Percentiles rank a stretch among this genome's conserved stretches.
phyloP scores from a whole-genome alignment of 2,113 vertebrate species.

The Spermophilus dauricus region DNA sequence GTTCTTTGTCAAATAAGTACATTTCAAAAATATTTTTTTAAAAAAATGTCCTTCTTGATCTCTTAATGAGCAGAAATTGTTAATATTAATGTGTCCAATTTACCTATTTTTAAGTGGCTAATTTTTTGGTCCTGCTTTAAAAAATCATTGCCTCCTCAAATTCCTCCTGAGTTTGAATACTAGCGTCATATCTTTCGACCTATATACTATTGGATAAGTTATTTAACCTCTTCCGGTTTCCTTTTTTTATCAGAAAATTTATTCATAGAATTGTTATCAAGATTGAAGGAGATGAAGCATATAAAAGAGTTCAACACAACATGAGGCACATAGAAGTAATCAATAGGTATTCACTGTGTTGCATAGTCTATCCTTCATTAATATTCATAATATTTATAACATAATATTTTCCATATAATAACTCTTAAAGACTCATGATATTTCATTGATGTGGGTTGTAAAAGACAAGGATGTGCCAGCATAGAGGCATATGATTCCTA shows the following conservation, averaged over 20 bases:
- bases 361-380: not conserved
- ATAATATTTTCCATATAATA: not conserved
- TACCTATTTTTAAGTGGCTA: not conserved
- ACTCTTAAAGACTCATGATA: not conserved
- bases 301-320: not conserved
- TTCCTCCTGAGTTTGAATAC: not conserved
- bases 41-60: not conserved
- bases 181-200: not conserved
- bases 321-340: not conserved
- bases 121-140: not conserved
- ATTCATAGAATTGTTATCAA: not conserved
- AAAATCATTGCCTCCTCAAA: not conserved
- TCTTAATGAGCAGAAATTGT: not conserved
- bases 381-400: not conserved
- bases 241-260: not conserved
- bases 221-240: not conserved
- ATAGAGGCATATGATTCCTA: not conserved
- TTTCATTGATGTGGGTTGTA: not conserved
- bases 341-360: not conserved
- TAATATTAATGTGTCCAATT: not conserved
- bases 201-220: not conserved
- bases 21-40: not conserved
- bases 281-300: not conserved
- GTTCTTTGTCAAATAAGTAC: not conserved
- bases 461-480: not conserved